Percentiles rank a stretch among this genome's conserved stretches.
These are phyloP conservation scores for Drosophila punjabiensis DNA, from an alignment of 1,140 invertebrate genomes.

Conservation along the genomic window DNA sequence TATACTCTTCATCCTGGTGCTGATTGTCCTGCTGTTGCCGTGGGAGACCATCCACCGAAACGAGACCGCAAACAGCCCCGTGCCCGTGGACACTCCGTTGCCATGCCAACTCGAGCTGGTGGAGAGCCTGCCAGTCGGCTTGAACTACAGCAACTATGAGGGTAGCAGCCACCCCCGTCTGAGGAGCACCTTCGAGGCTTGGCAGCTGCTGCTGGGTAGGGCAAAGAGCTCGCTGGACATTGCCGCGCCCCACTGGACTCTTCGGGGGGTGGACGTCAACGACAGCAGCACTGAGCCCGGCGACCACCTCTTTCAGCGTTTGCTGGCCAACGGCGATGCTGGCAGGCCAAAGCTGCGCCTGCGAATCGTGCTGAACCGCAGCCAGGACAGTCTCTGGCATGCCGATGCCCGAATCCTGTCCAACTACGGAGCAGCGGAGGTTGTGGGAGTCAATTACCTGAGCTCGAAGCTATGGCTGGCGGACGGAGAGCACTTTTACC, in stretches of 20 bases:
- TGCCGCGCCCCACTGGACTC: constrained; percentile 93
- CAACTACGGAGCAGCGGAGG: constrained; percentile 92
- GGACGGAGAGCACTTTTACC: constrained; percentile 92
- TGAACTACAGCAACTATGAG: constrained; percentile 88
- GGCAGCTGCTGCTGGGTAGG: constrained; percentile 90
- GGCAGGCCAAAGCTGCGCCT: constrained; percentile 87
- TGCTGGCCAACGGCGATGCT: constrained; percentile 87
- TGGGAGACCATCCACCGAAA: constrained; percentile 65
- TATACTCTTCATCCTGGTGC: constrained; percentile 65
- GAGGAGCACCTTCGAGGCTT: constrained; percentile 91
- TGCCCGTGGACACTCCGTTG: constrained; percentile 54
- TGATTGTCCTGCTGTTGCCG: constrained; percentile 72
- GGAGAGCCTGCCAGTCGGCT: constrained; percentile 95
- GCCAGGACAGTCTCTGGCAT: constrained; percentile 61
- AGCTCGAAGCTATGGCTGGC: constrained; percentile 98
- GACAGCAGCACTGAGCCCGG: constrained; percentile 91
- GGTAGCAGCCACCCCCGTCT: constrained; percentile 87
- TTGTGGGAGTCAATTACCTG: constrained; percentile 85
- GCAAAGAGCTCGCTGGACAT: constrained; percentile 94
- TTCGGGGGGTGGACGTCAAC: constrained; percentile 92
- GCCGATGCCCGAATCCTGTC: constrained; percentile 65
- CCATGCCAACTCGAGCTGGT: constrained; percentile 89
- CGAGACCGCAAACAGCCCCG: constrained; percentile 37
- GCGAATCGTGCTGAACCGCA: constrained; percentile 90
- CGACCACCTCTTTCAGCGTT: constrained; percentile 90